These are phyloP conservation scores for Spinus pinus DNA, from an alignment of 2,797 vertebrate species.

Conservation along the genomic window DNA sequence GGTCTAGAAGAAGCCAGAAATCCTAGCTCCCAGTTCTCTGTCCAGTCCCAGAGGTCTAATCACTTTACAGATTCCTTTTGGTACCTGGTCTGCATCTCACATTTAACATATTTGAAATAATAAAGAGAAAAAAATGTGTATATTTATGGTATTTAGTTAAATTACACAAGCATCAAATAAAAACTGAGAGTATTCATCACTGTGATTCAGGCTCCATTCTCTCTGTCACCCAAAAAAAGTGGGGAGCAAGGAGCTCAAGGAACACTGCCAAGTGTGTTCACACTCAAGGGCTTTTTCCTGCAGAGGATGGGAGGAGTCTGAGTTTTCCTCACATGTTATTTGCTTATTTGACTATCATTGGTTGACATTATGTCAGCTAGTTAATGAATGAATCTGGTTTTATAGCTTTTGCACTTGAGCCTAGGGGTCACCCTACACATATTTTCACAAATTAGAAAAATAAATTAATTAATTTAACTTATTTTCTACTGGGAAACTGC, in stretches of 20 bases:
- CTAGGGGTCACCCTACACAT: conserved; percentile 42
- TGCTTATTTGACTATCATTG: not conserved
- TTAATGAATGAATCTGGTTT: conserved; percentile 58
- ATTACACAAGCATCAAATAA: not conserved
- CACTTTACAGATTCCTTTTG: not conserved
- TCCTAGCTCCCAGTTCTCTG: not conserved
- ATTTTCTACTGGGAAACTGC: conserved; percentile 52
- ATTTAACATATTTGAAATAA: not conserved
- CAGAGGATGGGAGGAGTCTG: not conserved
- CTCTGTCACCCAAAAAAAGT: not conserved
- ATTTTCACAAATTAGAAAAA: conserved; percentile 72
- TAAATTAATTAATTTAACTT: conserved; percentile 70
- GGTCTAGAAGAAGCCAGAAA: not conserved
- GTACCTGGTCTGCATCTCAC: not conserved
- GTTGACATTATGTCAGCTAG: conserved; percentile 28
- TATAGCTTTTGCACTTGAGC: conserved; percentile 51
- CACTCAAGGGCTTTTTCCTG: not conserved
- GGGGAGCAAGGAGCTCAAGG: not conserved
- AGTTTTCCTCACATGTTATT: not conserved
- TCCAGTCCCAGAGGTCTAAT: not conserved
- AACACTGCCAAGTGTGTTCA: not conserved
- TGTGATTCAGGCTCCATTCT: not conserved
- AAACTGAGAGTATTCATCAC: not conserved
- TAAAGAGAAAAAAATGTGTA: rapidly evolving
- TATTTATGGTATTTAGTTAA: not conserved